A percentile compares a stretch with the other conserved stretches of the same genome.
Evolutionary conservation across 1,140 invertebrate species (phyloP).

Genomic region (Orius insidiosus): DNA sequence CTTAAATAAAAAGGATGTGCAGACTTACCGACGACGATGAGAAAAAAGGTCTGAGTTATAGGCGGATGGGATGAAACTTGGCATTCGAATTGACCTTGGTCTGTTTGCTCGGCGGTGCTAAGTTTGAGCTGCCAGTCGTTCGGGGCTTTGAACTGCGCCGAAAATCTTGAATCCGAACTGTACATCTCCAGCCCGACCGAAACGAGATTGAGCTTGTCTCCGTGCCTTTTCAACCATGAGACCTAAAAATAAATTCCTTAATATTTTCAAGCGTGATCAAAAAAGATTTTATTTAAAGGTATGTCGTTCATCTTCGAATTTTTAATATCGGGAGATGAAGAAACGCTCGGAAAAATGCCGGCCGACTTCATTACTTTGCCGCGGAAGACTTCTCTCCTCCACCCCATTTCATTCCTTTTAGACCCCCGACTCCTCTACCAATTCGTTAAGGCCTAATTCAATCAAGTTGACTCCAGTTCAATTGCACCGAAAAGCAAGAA

Average conservation of each 20-base stretch:
- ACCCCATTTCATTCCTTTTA: too few species aligned
- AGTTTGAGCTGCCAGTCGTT: slow-evolving; percentile 71
- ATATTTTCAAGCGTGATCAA: background rate
- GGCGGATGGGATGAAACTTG: slow-evolving; percentile 77
- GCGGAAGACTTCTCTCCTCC: too few species aligned
- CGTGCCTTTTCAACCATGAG: slow-evolving; percentile 56
- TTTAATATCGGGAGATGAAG: background rate
- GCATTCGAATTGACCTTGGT: slow-evolving; percentile 70
- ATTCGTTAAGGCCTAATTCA: too few species aligned
- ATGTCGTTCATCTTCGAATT: background rate
- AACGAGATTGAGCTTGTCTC: slow-evolving; percentile 52
- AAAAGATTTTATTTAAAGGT: background rate
- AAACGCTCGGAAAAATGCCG: background rate
- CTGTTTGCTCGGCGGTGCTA: slow-evolving; percentile 58
- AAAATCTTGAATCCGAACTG: slow-evolving; percentile 39
- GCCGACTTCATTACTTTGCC: too few species aligned
- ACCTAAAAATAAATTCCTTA: slow-evolving; percentile 31
- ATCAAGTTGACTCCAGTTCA: too few species aligned
- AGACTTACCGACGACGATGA: slow-evolving; percentile 66
- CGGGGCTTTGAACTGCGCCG: slow-evolving; percentile 17
- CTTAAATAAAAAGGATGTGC: too few species aligned
- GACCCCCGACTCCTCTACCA: too few species aligned
- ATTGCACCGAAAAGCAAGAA: too few species aligned
- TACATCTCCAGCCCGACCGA: slow-evolving; percentile 62
- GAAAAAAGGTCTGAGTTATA: slow-evolving; percentile 61